A percentile compares a stretch with the other conserved stretches of the same genome.
These are phyloP conservation scores for Lasioglossum morio DNA, from an alignment of 2,888 invertebrate genomes.

Conservation along the genomic window DNA sequence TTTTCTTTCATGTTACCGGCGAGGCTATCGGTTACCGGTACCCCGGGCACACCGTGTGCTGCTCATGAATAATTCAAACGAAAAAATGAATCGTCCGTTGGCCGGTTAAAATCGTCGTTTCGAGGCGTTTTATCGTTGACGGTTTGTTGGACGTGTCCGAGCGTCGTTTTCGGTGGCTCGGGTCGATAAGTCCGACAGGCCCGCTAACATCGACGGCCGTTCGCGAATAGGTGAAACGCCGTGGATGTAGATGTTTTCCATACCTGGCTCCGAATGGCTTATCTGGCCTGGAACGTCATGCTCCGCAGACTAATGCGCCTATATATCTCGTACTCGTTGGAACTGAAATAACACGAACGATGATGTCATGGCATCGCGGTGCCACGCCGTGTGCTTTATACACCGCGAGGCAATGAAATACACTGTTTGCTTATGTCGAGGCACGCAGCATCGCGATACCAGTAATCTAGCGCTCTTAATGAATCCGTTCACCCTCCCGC, in stretches of 20 bases:
- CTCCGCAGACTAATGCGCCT: constrained; percentile 46
- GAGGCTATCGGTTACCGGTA: not conserved
- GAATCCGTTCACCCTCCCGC: constrained; percentile 45
- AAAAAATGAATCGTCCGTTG: not conserved
- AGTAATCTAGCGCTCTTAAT: constrained; percentile 63
- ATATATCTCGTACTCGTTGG: constrained; percentile 42
- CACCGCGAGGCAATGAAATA: constrained; percentile 46
- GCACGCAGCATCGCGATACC: constrained; percentile 65
- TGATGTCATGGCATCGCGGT: constrained; percentile 66
- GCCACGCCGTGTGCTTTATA: constrained; percentile 42
- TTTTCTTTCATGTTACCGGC: constrained; percentile 6
- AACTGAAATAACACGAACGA: constrained; percentile 71
- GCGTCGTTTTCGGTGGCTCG: constrained; percentile 26
- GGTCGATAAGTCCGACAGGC: constrained; percentile 35
- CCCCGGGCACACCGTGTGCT: not conserved
- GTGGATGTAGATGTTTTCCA: constrained; percentile 51
- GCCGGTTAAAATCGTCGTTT: not conserved
- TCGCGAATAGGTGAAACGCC: not conserved
- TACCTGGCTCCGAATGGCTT: constrained; percentile 55
- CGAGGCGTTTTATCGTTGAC: not conserved
- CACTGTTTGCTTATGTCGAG: constrained; percentile 67
- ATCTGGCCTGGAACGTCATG: constrained; percentile 58
- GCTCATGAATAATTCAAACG: not conserved
- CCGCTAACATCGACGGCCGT: not conserved
- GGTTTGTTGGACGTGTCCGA: constrained; percentile 7